Base-by-base conservation (phyloP, 2,797 vertebrate genomes). In the Pachyuromys duprasi region DNA sequence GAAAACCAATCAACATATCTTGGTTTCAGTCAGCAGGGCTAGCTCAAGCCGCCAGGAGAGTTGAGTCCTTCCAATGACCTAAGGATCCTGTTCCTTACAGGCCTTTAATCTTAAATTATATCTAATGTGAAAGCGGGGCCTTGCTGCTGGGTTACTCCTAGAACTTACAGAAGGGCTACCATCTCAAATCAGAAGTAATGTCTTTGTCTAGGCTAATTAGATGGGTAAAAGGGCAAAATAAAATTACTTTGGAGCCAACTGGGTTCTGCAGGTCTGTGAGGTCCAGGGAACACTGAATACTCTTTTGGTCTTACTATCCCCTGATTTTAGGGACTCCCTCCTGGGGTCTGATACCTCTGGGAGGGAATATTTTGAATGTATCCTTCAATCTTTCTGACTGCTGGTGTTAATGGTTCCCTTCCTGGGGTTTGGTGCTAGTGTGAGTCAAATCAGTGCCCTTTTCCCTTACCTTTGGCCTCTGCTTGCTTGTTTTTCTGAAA, bases 151-250 rank as follows among this genome's bases (percentile, higher is more conserved):
- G 17, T 72, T 94, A 97, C 94, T 96, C 84, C 87, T 90, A 95
- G 83, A 97, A 97, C 95, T 94, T 84, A 82, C 45, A 96, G 96
- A 95, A 93, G 94, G 89, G 94, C 93, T 97, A 95, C 95, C 95
- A 69, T 97, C 80, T 96, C 93, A 94, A 94, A 95, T 93, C 97
- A 95, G 95, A 94, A 95, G 74, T 28, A 45, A 96, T 93, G 86
- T 79, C 91, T 96, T 97, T 97, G 96, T 96, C 63, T 95, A 96
- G 91, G 93, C 78, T 91, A 97, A 94, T 96, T 93, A 97, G 87
- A 75, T 94, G 83, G 92, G 96, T 94, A 95, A 97, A 96, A 96
- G 90, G 84, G 86, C 89, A 97, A 93, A 98, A 97, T 92, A 95
- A 83, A 96, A 93, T 72, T 90, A 57, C 89, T 90, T 69, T 70